Evolutionary conservation across 64 coral and sea anemone species (phyloP).

Genomic region (Stichodactyla mertensii): DNA sequence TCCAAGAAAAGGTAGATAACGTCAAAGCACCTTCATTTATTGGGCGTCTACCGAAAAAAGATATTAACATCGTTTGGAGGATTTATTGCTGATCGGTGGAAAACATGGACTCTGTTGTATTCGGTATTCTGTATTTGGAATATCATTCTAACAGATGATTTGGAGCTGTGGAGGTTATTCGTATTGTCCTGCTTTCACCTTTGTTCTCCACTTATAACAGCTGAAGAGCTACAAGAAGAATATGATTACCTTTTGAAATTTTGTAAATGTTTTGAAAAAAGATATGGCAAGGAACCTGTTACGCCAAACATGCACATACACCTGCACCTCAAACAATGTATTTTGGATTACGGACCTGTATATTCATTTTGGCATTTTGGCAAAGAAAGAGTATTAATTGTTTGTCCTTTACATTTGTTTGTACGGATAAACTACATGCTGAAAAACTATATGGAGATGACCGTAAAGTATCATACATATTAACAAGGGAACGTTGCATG

Average conservation of each 20-base stretch:
- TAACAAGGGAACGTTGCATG: neutral
- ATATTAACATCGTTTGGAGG: slow-evolving; percentile 62
- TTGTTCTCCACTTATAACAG: slow-evolving; percentile 44
- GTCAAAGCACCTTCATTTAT: slow-evolving; percentile 48
- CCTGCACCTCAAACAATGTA: slow-evolving; percentile 45
- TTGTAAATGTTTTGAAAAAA: slow-evolving; percentile 41
- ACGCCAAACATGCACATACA: slow-evolving; percentile 83
- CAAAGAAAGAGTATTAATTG: neutral
- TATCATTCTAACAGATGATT: slow-evolving; percentile 31
- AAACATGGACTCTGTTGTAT: slow-evolving; percentile 59
- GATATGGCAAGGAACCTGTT: slow-evolving; percentile 59
- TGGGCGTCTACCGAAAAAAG: slow-evolving; percentile 40
- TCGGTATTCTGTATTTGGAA: slow-evolving; percentile 55
- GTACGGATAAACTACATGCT: too few relatives aligned
- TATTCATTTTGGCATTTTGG: slow-evolving; percentile 48
- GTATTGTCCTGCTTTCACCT: slow-evolving; percentile 42
- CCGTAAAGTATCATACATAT: neutral
- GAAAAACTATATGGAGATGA: neutral
- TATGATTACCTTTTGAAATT: slow-evolving; percentile 45
- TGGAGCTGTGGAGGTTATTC: slow-evolving; percentile 71
- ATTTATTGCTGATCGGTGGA: slow-evolving; percentile 77
- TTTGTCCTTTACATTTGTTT: too few relatives aligned
- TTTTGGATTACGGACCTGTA: slow-evolving; percentile 51
- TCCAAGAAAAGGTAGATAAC: slow-evolving; percentile 60
- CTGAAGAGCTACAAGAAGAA: slow-evolving; percentile 30